Percentiles rank a stretch among this genome's conserved stretches.
Evolutionary conservation across 2,888 invertebrate species (phyloP).

Genomic region (Poecilobothrus nobilitatus): DNA sequence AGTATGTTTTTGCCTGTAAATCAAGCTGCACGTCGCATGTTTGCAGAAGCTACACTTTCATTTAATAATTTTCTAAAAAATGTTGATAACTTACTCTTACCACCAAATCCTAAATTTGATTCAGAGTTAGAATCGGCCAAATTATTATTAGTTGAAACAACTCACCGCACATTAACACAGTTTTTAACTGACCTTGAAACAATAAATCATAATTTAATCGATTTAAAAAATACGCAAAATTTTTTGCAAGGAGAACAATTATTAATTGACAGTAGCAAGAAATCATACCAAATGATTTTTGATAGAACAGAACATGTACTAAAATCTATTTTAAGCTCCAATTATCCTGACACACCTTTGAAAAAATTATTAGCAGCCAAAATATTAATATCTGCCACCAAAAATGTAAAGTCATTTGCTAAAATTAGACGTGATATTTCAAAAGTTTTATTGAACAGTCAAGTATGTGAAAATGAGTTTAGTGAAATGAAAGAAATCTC

Average conservation of each 20-base stretch:
- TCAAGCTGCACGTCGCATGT: slow-evolving; percentile 11
- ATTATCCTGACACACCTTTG: slow-evolving; percentile 9
- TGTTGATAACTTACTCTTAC: slow-evolving; percentile 13
- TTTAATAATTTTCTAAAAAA: slow-evolving; percentile 14
- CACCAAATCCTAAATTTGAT: slow-evolving; percentile 12
- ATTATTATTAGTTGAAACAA: slow-evolving; percentile 15
- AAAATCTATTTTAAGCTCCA: slow-evolving; percentile 8
- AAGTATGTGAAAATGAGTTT: background rate
- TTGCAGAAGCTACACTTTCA: slow-evolving; percentile 13
- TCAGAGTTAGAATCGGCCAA: slow-evolving; percentile 13
- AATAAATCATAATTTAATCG: background rate
- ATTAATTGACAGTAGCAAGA: slow-evolving; percentile 16
- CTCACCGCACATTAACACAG: slow-evolving; percentile 12
- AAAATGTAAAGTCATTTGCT: slow-evolving; percentile 15
- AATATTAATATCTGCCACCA: slow-evolving; percentile 12
- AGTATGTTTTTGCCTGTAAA: slow-evolving; percentile 7
- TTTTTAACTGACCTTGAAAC: slow-evolving; percentile 13
- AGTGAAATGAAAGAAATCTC: no score
- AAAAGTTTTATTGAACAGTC: background rate
- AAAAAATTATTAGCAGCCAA: slow-evolving; percentile 16
- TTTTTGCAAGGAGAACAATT: slow-evolving; percentile 12
- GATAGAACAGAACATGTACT: slow-evolving; percentile 9
- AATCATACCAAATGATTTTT: slow-evolving; percentile 16
- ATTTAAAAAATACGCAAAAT: slow-evolving; percentile 8
- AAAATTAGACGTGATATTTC: background rate